Conservation (phyloP, 2,113 vertebrate species). For the Lepus europaeus region DNA sequence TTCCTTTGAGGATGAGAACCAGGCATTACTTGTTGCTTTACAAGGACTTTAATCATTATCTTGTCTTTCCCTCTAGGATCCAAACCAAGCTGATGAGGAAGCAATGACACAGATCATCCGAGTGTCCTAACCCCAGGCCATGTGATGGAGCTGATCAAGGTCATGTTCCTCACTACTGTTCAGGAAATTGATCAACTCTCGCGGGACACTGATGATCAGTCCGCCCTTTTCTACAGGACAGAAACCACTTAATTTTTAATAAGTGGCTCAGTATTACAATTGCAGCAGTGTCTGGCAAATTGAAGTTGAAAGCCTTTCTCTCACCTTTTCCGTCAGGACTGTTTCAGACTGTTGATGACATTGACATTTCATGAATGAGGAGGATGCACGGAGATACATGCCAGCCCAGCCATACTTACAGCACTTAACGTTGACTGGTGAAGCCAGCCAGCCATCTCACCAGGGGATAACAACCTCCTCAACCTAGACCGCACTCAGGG, state of each 20-base stretch:
- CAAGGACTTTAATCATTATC: conserved; percentile 33
- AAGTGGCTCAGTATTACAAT: conserved; percentile 83
- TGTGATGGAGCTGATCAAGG: conserved; percentile 68
- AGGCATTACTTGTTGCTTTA: background rate
- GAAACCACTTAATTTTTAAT: conserved; percentile 78
- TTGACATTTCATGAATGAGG: conserved; percentile 75
- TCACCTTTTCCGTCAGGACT: conserved; percentile 74
- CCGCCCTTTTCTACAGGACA: conserved; percentile 85
- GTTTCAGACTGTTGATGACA: conserved; percentile 65
- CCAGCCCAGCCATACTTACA: conserved; percentile 61
- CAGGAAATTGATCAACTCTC: conserved; percentile 77
- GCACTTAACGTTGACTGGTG: conserved; percentile 77
- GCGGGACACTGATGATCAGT: conserved; percentile 79
- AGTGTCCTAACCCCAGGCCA: conserved; percentile 91
- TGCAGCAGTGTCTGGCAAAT: conserved; percentile 72
- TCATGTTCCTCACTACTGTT: conserved; percentile 74
- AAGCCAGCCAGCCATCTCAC: conserved; percentile 71
- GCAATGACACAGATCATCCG: conserved; percentile 97
- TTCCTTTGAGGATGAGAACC: background rate
- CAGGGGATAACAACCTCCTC: conserved; percentile 56
- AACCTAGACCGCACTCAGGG: background rate
- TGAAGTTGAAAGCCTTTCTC: conserved; percentile 72
- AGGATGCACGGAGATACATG: conserved; percentile 71
- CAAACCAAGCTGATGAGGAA: conserved; percentile 93
- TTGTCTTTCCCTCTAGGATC: conserved; percentile 88